phyloP scores from a whole-genome alignment of 2,113 vertebrate genomes.

The Macquaria ambigua region DNA sequence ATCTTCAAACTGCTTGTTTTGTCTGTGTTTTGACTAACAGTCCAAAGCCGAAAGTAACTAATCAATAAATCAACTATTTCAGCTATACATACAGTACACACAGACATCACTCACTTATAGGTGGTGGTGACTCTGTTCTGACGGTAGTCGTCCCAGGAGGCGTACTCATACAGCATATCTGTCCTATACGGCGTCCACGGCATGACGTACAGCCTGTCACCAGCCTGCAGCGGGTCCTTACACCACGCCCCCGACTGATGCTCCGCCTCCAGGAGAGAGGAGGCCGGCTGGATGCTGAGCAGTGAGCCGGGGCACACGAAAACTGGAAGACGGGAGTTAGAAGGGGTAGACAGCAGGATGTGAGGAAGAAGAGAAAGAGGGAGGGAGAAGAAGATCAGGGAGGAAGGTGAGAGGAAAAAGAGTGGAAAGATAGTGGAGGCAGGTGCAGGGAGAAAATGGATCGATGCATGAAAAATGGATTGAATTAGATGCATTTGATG shows the following conservation, averaged over 20 bases:
- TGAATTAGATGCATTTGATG: constrained; percentile 73
- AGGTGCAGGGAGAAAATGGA: constrained; percentile 64
- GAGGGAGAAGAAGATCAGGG: constrained; percentile 34
- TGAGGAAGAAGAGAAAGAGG: constrained; percentile 41
- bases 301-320: constrained; percentile 95
- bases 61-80: background rate
- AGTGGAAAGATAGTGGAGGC: constrained; percentile 56
- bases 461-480: constrained; percentile 73
- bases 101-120: constrained; percentile 85
- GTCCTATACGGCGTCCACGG: constrained; percentile 96
- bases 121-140: constrained; percentile 91
- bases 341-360: constrained; percentile 61
- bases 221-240: constrained; percentile 94
- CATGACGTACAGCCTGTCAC: constrained; percentile 96
- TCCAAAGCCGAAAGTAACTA: background rate
- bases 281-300: constrained; percentile 89
- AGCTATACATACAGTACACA: background rate
- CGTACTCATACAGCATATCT: constrained; percentile 93
- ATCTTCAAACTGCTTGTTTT: background rate
- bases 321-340: constrained; percentile 83
- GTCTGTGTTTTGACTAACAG: background rate
- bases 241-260: constrained; percentile 97
- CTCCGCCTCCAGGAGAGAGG: constrained; percentile 91
- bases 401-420: constrained; percentile 36
- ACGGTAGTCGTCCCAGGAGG: constrained; percentile 93